phyloP scores from a whole-genome alignment of 2,888 invertebrate species.

The Dolomedes plantarius region DNA sequence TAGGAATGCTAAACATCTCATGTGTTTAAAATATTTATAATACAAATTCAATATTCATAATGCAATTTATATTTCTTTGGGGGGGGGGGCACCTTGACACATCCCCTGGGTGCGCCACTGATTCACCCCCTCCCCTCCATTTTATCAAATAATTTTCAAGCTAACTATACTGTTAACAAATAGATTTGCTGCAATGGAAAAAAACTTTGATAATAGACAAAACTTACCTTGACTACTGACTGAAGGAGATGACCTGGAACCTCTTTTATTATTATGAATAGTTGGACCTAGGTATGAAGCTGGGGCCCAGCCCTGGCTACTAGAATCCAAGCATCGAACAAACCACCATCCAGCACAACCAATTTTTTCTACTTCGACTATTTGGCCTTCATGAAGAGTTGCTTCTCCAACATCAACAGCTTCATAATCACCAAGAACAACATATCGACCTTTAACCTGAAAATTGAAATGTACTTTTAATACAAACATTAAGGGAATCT shows the following conservation, averaged over 20 bases:
- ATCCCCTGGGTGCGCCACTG: too few species aligned
- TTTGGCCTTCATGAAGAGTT: slow-evolving; percentile 91
- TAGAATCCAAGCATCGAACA: slow-evolving; percentile 78
- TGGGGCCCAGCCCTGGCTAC: slow-evolving; percentile 92
- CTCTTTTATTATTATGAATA: slow-evolving; percentile 74
- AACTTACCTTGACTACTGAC: slow-evolving; percentile 74
- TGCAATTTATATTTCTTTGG: too few species aligned
- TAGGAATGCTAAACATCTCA: too few species aligned
- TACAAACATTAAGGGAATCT: not conserved
- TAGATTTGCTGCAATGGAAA: too few species aligned
- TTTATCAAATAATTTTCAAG: too few species aligned
- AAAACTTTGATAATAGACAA: too few species aligned
- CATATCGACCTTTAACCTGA: slow-evolving; percentile 81
- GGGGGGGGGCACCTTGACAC: too few species aligned
- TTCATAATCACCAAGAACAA: slow-evolving; percentile 93
- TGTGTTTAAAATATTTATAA: too few species aligned
- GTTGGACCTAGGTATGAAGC: slow-evolving; percentile 89
- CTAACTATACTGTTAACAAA: too few species aligned
- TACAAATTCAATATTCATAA: too few species aligned
- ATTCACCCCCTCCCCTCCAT: too few species aligned
- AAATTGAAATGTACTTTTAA: slow-evolving; percentile 1
- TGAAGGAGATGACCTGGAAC: slow-evolving; percentile 74
- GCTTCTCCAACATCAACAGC: slow-evolving; percentile 94
- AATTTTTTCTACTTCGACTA: slow-evolving; percentile 89
- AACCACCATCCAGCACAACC: slow-evolving; percentile 77